Base-by-base conservation (phyloP, 2,888 invertebrate species). In the Tolmerus cingulatus region DNA sequence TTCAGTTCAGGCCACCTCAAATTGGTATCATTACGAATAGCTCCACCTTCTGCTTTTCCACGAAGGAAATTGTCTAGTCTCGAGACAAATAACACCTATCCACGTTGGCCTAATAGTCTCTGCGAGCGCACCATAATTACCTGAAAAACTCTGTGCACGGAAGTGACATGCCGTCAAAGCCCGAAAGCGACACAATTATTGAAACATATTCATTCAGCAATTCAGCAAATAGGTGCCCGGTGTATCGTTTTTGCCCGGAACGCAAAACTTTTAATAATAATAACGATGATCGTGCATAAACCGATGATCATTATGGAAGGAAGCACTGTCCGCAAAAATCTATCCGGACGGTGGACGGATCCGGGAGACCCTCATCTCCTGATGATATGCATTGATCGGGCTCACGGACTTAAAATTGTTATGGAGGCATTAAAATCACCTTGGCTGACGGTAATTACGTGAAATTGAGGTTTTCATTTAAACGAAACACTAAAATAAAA, bases 391-490 rank as follows among this genome's bases (percentile, higher is more conserved):
- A 79, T 79, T 46, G 79, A 40, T 37, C 43, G 74, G 14, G 27
- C 74, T 74, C 74, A 85, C 74, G 74, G 74, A 74, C 74, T 84
- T 81, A 78, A 88, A 88, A 87, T 88, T 88, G 77, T 88, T 88
- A 86, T 78, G 87, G 84, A 84, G 84, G 84, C 78, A 88, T 88
- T 88, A 88, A 88, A 88, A 88, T 88, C 88, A 88, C 88, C 88
- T 88, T 86, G 88, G 79, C 88, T 87, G 87, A 85, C 88, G 87
- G 88, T 88, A 88, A 88, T 88, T 88, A 88, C 88, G 87, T 86
- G 86, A 88, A 88, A 88, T 88, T 88, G 88, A 88, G 88, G 88
- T 88, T 88, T 88, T 88, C 87, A 88, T 88, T 88, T 88, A 88
- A 86, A 86, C 78, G 57, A 86, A 86, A 86, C 86, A 77, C 77